A percentile compares a stretch with the other conserved stretches of the same genome.
These are phyloP conservation scores for Bradypodion pumilum DNA, from an alignment of 2,797 vertebrate species.

Conservation along the genomic window DNA sequence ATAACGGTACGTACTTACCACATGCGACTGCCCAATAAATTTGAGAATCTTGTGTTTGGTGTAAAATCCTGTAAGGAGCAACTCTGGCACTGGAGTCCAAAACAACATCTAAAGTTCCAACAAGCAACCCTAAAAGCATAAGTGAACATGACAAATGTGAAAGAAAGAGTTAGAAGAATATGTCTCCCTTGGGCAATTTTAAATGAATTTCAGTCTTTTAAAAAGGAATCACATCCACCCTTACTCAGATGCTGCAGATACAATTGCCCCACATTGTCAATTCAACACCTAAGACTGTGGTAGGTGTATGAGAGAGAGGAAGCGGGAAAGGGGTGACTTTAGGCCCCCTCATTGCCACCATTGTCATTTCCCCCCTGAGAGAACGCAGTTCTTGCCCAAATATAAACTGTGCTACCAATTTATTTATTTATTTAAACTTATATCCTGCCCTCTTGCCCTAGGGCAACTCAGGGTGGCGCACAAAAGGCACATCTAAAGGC, in stretches of 20 bases:
- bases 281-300: not conserved
- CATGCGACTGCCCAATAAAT: conserved; percentile 94
- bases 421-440: no score
- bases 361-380: no score
- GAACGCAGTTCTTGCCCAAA: no score
- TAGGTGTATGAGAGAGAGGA: not conserved
- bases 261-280: not conserved
- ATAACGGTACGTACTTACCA: conserved; percentile 82
- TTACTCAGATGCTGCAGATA: not conserved
- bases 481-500: no score
- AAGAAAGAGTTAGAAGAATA: not conserved
- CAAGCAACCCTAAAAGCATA: conserved; percentile 80
- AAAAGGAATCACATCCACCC: not conserved
- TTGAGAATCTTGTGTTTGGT: conserved; percentile 94
- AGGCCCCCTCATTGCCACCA: no score
- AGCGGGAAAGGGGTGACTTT: no score
- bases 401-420: no score
- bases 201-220: not conserved
- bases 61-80: conserved; percentile 93
- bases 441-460: no score
- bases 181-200: not conserved
- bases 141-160: not conserved
- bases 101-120: conserved; percentile 95
- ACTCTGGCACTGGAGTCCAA: conserved; percentile 95
- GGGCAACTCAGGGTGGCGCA: no score